phyloP scores from a whole-genome alignment of 1,140 invertebrate genomes.

The Hylaeus volcanicus region DNA sequence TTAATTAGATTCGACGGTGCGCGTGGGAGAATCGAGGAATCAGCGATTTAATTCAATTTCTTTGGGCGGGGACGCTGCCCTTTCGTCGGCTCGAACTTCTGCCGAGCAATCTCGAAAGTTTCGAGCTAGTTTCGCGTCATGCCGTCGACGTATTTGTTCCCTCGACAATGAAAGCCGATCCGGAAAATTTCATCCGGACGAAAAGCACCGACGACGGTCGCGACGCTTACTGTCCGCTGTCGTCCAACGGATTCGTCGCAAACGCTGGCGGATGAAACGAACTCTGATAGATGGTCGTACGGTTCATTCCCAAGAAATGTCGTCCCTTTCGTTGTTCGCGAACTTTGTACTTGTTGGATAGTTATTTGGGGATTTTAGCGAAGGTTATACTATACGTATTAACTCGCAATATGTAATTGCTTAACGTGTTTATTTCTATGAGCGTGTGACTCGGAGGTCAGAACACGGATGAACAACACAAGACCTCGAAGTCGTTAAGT shows the following conservation, averaged over 20 bases:
- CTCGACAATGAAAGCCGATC: constrained; percentile 49
- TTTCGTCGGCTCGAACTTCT: constrained; percentile 9
- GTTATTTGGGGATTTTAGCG: no score
- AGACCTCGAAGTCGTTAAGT: no score
- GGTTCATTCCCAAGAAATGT: no score
- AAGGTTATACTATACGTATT: no score
- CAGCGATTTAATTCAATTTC: constrained; percentile 58
- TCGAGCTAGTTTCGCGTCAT: constrained; percentile 28
- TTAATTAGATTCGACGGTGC: constrained; percentile 47
- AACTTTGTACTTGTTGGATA: no score
- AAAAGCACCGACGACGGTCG: constrained; percentile 2
- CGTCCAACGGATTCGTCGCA: background rate
- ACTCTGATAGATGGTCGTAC: background rate
- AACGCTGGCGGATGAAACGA: background rate
- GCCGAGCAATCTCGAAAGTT: constrained; percentile 52
- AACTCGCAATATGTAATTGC: no score
- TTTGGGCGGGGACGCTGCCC: background rate
- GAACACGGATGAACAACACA: no score
- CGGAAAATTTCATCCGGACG: constrained; percentile 47
- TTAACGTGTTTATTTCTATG: no score
- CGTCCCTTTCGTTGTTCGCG: no score
- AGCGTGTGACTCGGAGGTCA: no score
- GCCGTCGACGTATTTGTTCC: constrained; percentile 52
- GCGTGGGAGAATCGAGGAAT: constrained; percentile 45
- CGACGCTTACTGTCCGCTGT: background rate